Conservation (phyloP, 1,140 invertebrate species). For the Nymphalis io region DNA sequence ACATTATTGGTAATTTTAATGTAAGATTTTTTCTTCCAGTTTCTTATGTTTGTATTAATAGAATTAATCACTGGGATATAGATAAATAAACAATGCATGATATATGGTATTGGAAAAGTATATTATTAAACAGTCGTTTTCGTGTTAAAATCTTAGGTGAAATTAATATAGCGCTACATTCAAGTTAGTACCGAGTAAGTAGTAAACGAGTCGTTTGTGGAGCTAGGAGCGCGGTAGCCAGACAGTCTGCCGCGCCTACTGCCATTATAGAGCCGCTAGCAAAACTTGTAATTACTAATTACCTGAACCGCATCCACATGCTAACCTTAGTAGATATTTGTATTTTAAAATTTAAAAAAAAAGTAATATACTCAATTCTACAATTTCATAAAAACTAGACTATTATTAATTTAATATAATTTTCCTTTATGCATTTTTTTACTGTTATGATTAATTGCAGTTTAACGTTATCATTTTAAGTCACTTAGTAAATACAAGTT, state of each 20-base stretch:
- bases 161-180: constrained; percentile 29
- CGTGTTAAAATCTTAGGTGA: constrained; percentile 10
- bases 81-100: no score
- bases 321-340: background rate
- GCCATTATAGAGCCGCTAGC: constrained; percentile 46
- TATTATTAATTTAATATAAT: no score
- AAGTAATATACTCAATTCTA: background rate
- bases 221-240: constrained; percentile 42
- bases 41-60: background rate
- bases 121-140: background rate
- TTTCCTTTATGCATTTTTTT: background rate
- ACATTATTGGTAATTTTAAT: no score
- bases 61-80: no score
- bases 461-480: constrained; percentile 11
- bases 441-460: background rate
- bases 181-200: constrained; percentile 13
- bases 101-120: no score
- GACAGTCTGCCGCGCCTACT: constrained; percentile 60
- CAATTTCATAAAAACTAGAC: background rate
- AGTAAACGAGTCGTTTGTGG: constrained; percentile 10
- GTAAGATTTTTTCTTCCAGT: no score
- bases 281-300: constrained; percentile 43
- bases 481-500: constrained; percentile 5
- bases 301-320: background rate
- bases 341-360: background rate